A percentile compares a stretch with the other conserved stretches of the same genome.
phyloP scores from a whole-genome alignment of 2,797 vertebrate genomes.

The Danio tinwini region DNA sequence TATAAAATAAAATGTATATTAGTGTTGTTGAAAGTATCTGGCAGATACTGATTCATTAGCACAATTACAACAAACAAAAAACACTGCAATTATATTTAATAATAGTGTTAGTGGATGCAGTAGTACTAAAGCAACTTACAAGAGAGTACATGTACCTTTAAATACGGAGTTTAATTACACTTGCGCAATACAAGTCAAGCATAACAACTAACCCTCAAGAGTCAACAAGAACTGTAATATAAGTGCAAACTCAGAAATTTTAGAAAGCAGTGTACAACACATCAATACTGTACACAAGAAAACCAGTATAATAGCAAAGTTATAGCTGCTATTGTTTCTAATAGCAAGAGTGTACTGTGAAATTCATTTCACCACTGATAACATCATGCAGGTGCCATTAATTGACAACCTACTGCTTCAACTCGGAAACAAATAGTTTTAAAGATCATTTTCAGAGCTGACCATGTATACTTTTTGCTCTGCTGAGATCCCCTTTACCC shows the following conservation, averaged over 20 bases:
- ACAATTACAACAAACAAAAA: not conserved
- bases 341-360: not conserved
- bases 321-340: not conserved
- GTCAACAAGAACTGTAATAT: not conserved
- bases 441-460: not conserved
- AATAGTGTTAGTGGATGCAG: not conserved
- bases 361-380: not conserved
- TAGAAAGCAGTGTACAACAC: not conserved
- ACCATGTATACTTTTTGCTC: not conserved
- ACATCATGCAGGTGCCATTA: not conserved
- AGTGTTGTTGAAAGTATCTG: too few relatives aligned
- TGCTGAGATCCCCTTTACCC: not conserved
- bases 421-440: not conserved
- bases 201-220: not conserved
- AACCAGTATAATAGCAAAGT: not conserved
- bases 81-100: not conserved
- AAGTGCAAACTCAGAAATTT: not conserved
- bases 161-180: not conserved
- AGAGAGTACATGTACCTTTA: not conserved
- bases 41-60: not conserved
- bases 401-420: not conserved
- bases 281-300: not conserved
- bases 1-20: too few relatives aligned
- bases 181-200: not conserved
- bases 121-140: not conserved